phyloP scores from a whole-genome alignment of 2,797 vertebrate species.

The Labroides dimidiatus region DNA sequence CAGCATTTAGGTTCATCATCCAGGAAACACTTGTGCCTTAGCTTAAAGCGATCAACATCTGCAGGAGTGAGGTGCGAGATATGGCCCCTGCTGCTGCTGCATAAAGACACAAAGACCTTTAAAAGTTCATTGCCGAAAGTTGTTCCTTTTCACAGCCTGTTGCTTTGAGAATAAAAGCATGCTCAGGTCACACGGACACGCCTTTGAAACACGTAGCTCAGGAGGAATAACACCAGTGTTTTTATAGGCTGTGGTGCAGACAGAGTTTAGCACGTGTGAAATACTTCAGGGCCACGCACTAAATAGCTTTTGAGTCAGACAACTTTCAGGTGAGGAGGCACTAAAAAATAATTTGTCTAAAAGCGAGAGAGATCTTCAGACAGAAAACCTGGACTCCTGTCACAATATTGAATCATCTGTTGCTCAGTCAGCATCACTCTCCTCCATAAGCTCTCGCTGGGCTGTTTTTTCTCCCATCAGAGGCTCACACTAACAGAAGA shows the following conservation, averaged over 20 bases:
- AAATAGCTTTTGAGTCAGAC: constrained; percentile 17
- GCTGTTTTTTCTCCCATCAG: constrained; percentile 29
- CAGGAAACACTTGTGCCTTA: constrained; percentile 21
- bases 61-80: constrained; percentile 23
- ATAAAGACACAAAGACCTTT: constrained; percentile 43
- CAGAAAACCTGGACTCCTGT: constrained; percentile 24
- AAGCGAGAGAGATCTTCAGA: constrained; percentile 27
- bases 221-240: constrained; percentile 32
- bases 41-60: constrained; percentile 47
- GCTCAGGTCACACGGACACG: constrained; percentile 34
- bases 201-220: constrained; percentile 29
- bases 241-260: constrained; percentile 17
- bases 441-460: constrained; percentile 31
- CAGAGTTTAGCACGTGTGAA: constrained; percentile 51
- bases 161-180: constrained; percentile 41
- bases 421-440: constrained; percentile 35
- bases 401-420: constrained; percentile 43
- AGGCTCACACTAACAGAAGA: constrained; percentile 31
- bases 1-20: constrained; percentile 24
- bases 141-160: constrained; percentile 48
- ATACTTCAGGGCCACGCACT: constrained; percentile 34
- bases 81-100: constrained; percentile 48
- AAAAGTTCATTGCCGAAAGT: constrained; percentile 32
- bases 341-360: constrained; percentile 4
- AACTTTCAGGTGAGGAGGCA: constrained; percentile 14